Conservation (phyloP, 2,797 vertebrate species). For the Alcedo atthis region DNA sequence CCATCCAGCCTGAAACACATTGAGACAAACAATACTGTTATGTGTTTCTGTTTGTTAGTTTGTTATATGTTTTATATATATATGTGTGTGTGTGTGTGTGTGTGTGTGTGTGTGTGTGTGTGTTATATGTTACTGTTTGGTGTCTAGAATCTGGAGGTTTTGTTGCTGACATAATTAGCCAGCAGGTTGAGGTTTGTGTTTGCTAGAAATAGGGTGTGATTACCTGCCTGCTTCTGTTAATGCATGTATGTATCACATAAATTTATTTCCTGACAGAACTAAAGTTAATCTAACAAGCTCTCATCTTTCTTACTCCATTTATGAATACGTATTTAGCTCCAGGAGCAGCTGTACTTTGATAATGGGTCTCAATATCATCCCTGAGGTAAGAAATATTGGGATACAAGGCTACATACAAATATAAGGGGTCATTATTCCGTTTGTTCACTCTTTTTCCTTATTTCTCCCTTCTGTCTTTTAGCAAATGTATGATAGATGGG, state of each 20-base stretch:
- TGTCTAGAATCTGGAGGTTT: not conserved
- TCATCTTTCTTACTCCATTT: not conserved
- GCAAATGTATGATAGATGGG: not conserved
- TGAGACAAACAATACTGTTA: not conserved
- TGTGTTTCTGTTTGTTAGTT: not conserved
- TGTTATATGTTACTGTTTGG: not conserved
- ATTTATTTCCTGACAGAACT: conserved; percentile 1
- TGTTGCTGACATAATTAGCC: not conserved
- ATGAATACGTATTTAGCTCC: not conserved
- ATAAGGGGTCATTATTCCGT: not conserved
- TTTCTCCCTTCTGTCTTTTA: not conserved
- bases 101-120: too few relatives aligned
- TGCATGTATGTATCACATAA: not conserved
- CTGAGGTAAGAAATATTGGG: not conserved
- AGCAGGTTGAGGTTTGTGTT: not conserved
- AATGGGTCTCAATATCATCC: not conserved
- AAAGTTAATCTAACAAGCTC: not conserved
- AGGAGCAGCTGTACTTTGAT: not conserved
- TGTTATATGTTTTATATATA: too few relatives aligned
- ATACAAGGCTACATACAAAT: not conserved
- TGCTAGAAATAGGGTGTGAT: not conserved
- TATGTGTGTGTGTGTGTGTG: too few relatives aligned
- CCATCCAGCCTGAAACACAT: not conserved
- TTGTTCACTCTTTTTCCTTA: not conserved
- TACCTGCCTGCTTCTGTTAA: not conserved